A percentile compares a stretch with the other conserved stretches of the same genome.
Conservation (phyloP, 2,888 invertebrate genomes). For the Schrankia costaestrigalis region DNA sequence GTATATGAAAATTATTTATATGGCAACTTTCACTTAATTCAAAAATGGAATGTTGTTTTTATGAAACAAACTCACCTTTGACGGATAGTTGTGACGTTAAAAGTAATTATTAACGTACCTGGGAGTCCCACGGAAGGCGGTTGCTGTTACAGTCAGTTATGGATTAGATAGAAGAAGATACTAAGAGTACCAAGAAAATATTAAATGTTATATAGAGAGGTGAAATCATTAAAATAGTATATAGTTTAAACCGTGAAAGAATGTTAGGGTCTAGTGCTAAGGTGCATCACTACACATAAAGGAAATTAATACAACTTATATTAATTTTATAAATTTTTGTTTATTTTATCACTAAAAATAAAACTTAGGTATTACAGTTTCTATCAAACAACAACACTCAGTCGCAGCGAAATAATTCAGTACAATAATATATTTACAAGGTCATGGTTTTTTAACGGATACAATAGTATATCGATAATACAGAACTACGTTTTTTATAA, state of each 20-base stretch:
- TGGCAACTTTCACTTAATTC: no score
- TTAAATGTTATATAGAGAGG: slow-evolving; percentile 61
- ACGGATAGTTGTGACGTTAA: slow-evolving; percentile 11
- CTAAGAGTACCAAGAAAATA: slow-evolving; percentile 53
- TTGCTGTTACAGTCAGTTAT: slow-evolving; percentile 36
- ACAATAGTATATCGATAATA: slow-evolving; percentile 40
- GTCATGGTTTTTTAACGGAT: slow-evolving; percentile 49
- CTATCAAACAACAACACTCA: slow-evolving; percentile 78
- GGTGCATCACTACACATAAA: slow-evolving; percentile 57
- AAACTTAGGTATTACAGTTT: slow-evolving; percentile 79
- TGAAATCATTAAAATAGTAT: slow-evolving; percentile 54
- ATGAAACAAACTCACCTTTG: slow-evolving; percentile 8
- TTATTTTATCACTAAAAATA: slow-evolving; percentile 80
- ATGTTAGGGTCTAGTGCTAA: slow-evolving; percentile 61
- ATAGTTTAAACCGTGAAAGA: slow-evolving; percentile 48
- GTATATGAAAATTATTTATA: no score
- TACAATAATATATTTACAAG: slow-evolving; percentile 74
- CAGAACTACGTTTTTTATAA: slow-evolving; percentile 57
- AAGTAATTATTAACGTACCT: slow-evolving; percentile 38
- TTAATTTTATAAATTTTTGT: slow-evolving; percentile 67
- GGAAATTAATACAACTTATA: slow-evolving; percentile 52
- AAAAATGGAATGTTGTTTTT: background rate
- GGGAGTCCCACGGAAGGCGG: slow-evolving; percentile 29
- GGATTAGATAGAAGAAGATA: slow-evolving; percentile 31
- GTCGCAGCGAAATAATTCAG: slow-evolving; percentile 74